These are phyloP conservation scores for Macropus fuliginosus DNA, from an alignment of 2,797 vertebrate species.

Conservation along the genomic window DNA sequence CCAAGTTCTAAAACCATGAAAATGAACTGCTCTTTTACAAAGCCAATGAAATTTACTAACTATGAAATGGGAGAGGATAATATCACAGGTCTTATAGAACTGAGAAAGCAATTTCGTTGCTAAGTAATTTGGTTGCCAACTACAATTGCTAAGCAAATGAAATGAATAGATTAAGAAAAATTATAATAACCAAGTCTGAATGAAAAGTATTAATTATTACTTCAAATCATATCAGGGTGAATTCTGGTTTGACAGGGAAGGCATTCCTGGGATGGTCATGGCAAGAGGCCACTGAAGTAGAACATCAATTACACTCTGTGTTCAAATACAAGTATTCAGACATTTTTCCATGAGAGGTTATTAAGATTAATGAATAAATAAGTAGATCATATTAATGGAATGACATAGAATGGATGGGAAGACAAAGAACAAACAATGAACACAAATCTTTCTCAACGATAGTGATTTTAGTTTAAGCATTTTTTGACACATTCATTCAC, in stretches of 20 bases:
- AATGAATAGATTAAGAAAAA: constrained; percentile 68
- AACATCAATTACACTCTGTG: constrained; percentile 8
- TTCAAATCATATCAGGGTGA: constrained; percentile 55
- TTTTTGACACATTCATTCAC: constrained; percentile 30
- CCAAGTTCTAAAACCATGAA: constrained; percentile 38
- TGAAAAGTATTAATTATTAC: constrained; percentile 64
- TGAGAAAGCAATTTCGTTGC: constrained; percentile 57
- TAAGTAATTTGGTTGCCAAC: constrained; percentile 70
- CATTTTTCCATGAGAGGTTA: constrained; percentile 10
- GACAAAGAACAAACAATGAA: constrained; percentile 5
- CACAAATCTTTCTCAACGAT: background rate
- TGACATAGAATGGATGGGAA: background rate
- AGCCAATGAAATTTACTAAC: constrained; percentile 16
- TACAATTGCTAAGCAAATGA: constrained; percentile 31
- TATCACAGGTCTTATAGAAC: constrained; percentile 55
- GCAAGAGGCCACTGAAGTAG: constrained; percentile 18
- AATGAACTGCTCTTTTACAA: constrained; percentile 46
- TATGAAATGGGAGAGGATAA: constrained; percentile 38
- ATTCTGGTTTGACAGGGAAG: constrained; percentile 34
- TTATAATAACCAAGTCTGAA: constrained; percentile 56
- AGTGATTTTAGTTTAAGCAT: background rate
- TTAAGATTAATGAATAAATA: constrained; percentile 6
- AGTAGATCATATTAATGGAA: constrained; percentile 16
- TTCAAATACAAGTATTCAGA: constrained; percentile 36
- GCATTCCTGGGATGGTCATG: constrained; percentile 7